Conservation (phyloP, 1,140 invertebrate genomes). For the Sinella curviseta region DNA sequence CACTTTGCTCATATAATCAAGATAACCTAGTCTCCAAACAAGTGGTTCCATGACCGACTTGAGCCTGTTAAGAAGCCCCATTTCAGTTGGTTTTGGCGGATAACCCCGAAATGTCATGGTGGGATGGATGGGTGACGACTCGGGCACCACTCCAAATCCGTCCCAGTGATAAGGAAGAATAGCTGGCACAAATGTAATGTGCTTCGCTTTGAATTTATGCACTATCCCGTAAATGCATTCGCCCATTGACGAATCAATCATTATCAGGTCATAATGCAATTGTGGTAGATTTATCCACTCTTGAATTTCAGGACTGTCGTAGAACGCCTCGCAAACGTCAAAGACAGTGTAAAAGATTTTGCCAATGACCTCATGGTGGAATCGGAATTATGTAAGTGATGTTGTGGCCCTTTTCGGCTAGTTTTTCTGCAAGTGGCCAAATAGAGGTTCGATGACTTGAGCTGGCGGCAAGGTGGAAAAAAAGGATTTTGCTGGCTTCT, state of each 20-base stretch:
- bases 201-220: constrained; percentile 8
- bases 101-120: not conserved
- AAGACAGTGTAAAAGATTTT: too few relatives aligned
- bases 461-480: not conserved
- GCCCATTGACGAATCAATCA: not conserved
- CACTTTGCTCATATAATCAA: not conserved
- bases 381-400: constrained; percentile 1
- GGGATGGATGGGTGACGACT: not conserved
- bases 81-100: not conserved
- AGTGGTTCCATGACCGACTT: not conserved
- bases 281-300: not conserved
- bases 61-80: not conserved
- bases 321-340: not conserved
- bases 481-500: constrained; percentile 3
- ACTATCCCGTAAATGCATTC: not conserved
- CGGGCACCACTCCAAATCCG: not conserved
- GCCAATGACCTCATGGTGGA: too few relatives aligned
- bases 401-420: constrained; percentile 10
- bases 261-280: not conserved
- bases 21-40: not conserved
- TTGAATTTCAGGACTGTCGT: not conserved
- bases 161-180: not conserved
- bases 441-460: not conserved
- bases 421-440: constrained; percentile 2
- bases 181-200: not conserved